These are phyloP conservation scores for Teleopsis dalmanni DNA, from an alignment of 1,140 invertebrate genomes.

Conservation along the genomic window DNA sequence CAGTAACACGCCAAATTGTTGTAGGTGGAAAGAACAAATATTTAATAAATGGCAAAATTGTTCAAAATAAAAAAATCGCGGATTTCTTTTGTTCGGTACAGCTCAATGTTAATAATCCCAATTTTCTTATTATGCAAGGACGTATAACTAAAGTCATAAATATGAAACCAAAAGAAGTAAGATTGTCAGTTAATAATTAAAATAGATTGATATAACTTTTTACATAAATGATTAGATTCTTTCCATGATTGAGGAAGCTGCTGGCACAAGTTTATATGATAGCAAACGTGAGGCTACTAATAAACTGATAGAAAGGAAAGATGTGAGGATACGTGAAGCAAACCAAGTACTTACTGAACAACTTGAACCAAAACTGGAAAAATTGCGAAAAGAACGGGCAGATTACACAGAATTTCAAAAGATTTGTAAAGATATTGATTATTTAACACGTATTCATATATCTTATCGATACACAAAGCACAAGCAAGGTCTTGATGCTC, in stretches of 20 bases:
- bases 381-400: constrained; percentile 75
- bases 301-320: constrained; percentile 90
- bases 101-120: constrained; percentile 98
- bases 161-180: constrained; percentile 91
- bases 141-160: constrained; percentile 98
- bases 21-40: constrained; percentile 88
- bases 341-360: constrained; percentile 78
- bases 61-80: constrained; percentile 79
- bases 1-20: constrained; percentile 79
- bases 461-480: constrained; percentile 32
- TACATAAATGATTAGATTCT: too few species aligned
- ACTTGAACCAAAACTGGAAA: constrained; percentile 78
- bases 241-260: constrained; percentile 98
- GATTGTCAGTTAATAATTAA: too few species aligned
- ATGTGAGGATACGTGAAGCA: constrained; percentile 82
- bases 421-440: constrained; percentile 76
- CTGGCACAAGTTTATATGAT: constrained; percentile 97
- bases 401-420: constrained; percentile 87
- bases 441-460: constrained; percentile 57
- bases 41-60: constrained; percentile 87
- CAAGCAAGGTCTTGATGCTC: constrained; percentile 20
- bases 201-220: too few species aligned
- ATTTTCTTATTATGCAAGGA: constrained; percentile 99
- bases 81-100: constrained; percentile 96
- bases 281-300: constrained; percentile 82